Conservation (phyloP, 2,888 invertebrate species). For the Nemurella pictetii region DNA sequence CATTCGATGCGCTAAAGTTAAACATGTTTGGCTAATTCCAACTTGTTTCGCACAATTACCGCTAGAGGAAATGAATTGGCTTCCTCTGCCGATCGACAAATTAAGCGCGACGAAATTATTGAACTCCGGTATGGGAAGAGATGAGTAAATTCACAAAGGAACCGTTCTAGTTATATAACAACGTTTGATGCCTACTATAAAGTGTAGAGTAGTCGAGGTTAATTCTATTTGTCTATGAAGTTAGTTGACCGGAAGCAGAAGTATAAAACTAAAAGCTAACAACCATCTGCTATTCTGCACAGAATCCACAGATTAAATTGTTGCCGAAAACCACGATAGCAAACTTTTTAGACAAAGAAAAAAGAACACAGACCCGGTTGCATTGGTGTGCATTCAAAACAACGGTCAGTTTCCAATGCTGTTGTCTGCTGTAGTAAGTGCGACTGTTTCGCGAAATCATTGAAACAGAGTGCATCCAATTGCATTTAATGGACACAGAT, state of each 20-base stretch:
- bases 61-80: too few species aligned
- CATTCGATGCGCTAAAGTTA: too few species aligned
- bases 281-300: neutral
- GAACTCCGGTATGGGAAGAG: too few species aligned
- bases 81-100: too few species aligned
- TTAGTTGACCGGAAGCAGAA: neutral
- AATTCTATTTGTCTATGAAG: neutral
- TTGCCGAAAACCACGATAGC: neutral
- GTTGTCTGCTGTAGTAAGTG: neutral
- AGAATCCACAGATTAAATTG: neutral
- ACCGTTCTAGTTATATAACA: too few species aligned
- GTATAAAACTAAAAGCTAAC: neutral
- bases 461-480: neutral
- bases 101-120: too few species aligned
- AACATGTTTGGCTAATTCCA: too few species aligned
- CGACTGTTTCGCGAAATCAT: neutral
- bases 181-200: too few species aligned
- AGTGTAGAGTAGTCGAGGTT: too few species aligned
- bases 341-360: neutral
- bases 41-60: too few species aligned
- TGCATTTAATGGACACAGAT: neutral
- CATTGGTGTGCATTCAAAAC: too few species aligned
- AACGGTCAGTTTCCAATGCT: neutral
- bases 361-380: neutral
- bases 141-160: too few species aligned